phyloP scores from a whole-genome alignment of 2,113 vertebrate genomes.

The Campylomormyrus numenius region DNA sequence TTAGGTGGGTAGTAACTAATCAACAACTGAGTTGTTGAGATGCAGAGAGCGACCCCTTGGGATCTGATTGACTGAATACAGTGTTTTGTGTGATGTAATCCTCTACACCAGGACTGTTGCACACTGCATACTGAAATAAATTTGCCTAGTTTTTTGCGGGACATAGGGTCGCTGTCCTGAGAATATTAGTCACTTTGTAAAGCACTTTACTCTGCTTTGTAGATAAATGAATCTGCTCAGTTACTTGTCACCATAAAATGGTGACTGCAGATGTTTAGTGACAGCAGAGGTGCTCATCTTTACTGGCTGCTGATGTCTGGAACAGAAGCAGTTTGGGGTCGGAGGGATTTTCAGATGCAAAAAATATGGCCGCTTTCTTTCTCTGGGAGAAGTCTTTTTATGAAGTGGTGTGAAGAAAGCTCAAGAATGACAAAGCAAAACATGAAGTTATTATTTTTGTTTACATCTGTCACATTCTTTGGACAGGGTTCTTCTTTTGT shows the following conservation, averaged over 20 bases:
- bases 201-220: neutral
- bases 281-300: neutral
- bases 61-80: neutral
- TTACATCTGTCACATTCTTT: neutral
- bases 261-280: neutral
- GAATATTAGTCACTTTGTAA: neutral
- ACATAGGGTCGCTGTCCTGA: neutral
- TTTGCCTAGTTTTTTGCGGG: neutral
- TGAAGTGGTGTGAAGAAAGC: neutral
- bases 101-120: neutral
- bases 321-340: neutral
- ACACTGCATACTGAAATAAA: neutral
- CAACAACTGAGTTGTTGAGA: neutral
- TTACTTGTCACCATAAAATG: neutral
- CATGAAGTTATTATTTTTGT: neutral
- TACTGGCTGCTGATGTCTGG: neutral
- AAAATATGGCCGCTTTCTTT: neutral
- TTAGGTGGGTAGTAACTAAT: neutral
- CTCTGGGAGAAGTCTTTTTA: neutral
- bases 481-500: neutral
- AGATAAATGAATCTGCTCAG: neutral
- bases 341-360: neutral
- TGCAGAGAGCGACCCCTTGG: neutral
- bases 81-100: neutral
- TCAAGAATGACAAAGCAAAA: neutral